Evolutionary conservation across 1,140 invertebrate species (phyloP), one percentile per base, ranked within the genome.

Genomic region (Popillia japonica): DNA sequence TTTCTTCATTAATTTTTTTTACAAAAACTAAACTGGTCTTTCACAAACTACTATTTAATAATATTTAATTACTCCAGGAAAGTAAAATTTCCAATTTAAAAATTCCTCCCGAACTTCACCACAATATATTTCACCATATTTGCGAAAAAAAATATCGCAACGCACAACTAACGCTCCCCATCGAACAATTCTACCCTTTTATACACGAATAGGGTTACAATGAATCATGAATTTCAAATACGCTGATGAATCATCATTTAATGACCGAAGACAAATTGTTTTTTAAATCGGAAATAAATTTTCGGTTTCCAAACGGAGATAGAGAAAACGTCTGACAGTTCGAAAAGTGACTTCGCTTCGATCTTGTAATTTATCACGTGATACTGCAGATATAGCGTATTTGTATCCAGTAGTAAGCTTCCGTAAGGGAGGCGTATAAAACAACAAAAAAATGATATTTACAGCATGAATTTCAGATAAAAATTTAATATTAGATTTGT

Each of bases 231-330:
- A 68, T 68, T 68, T 68, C 61, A 68, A 68, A 68, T 68, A 68
- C 22, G 22, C 61, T 68, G 61, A 68, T 68, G 61, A 68, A 68
- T 68, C 61, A 68, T 68, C 61, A 20, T 68, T 68, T 68, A 68
- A 68, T 68, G 61, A 20, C 27, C 7, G 22, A 10, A 68, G 61
- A 68, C 61, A 68, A 68, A 68, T 68, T 68, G 61, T 68, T 68
- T 68, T 68, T 68, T 68, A 34, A 68, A 68, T 68, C 61, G 61
- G 61, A 68, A 68, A 68, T 68, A 68, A 68, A 68, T 68, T 68
- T 68, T 68, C 61, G 61, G 48, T 55, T 55, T 55, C 48, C 14
- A 17, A 55, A 17, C 48, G 48, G 48, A 55, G 48, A 55, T 55
- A 55, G 17, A 55, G 48, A 55, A 17, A 14, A 6, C 48, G 48